Conservation (phyloP, 1,140 invertebrate genomes). For the Aphelenchoides avenae region DNA sequence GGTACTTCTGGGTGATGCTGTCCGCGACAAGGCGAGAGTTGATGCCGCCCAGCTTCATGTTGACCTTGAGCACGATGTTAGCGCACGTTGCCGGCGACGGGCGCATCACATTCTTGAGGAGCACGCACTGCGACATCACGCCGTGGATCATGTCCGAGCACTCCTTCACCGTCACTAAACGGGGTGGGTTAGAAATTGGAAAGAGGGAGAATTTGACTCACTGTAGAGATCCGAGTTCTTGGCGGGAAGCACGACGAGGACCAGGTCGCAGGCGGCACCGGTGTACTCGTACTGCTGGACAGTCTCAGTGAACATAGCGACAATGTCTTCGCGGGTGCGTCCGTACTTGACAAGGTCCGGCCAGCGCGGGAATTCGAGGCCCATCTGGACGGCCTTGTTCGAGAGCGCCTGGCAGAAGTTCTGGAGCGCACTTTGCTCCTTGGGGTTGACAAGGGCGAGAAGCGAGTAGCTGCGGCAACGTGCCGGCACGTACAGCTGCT, state of each 20-base stretch:
- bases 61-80: slow-evolving; percentile 98
- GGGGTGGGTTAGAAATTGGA: background rate
- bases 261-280: slow-evolving; percentile 35
- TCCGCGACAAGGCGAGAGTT: slow-evolving; percentile 53
- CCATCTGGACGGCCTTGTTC: slow-evolving; percentile 37
- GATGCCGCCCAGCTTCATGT: slow-evolving; percentile 91
- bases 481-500: slow-evolving; percentile 96
- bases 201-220: no score
- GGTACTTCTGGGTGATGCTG: no score
- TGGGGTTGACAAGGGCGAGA: slow-evolving; percentile 90
- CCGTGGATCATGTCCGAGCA: slow-evolving; percentile 97
- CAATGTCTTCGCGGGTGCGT: slow-evolving; percentile 27
- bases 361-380: slow-evolving; percentile 41
- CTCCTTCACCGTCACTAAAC: slow-evolving; percentile 90
- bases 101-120: slow-evolving; percentile 99
- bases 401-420: slow-evolving; percentile 61
- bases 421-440: slow-evolving; percentile 99
- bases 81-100: slow-evolving; percentile 98
- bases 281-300: slow-evolving; percentile 28
- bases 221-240: slow-evolving; percentile 50
- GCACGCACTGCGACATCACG: slow-evolving; percentile 97
- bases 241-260: slow-evolving; percentile 42
- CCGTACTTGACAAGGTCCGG: slow-evolving; percentile 48
- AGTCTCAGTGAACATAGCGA: slow-evolving; percentile 35
- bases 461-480: slow-evolving; percentile 86